Base-by-base conservation (phyloP, 2,113 vertebrate species). In the Menidia beryllina region DNA sequence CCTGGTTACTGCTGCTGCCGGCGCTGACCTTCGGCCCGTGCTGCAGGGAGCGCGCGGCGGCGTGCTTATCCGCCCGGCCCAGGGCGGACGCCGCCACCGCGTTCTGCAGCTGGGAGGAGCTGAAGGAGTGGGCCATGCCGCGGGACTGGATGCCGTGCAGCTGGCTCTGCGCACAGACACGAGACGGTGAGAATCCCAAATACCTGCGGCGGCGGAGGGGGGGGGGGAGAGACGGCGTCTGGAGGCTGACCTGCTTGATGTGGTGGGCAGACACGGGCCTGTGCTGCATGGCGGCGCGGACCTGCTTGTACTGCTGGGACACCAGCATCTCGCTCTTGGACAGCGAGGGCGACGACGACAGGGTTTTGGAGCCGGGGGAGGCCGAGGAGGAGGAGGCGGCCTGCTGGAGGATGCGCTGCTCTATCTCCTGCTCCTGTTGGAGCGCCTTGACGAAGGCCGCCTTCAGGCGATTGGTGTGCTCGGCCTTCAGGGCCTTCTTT, bases 391-490 rank as follows among this genome's bases (percentile, higher is more conserved):
- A 88, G 7, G 90, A 91, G 0, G 94, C 91, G 0, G 95, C 91
- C 82, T 98, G 96, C 64, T 98, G 96, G 61, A 98, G 91, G 85
- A 99, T 96, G 39, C 96, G 94, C 89, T 99, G 96, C 86, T 99
- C 97, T 0, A 99, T 98, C 93, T 99, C 98, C 89, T 99, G 96
- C 88, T 99, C 98, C 78, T 99, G 98, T 87, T 98, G 97, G 84
- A 99, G 93, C 0, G 97, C 98, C 91, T 97, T 98, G n/a, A 99
- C 96, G 0, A 99, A 99, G 63, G 98, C 98, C 0, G 96, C 96
- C 93, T 99, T 99, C 87, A 99, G 95, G 0, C 97, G 93, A 80
- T 87, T 97, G 0, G 97, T 99, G 92, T 99, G 98, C 88, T 99
- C 97, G 0, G 95, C 96, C 88, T 98, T 99, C 73, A 99, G 92